Evolutionary conservation across 2,113 vertebrate genomes (phyloP), one percentile per base, ranked within the genome.

Genomic region (Leptobrachium leishanense): DNA sequence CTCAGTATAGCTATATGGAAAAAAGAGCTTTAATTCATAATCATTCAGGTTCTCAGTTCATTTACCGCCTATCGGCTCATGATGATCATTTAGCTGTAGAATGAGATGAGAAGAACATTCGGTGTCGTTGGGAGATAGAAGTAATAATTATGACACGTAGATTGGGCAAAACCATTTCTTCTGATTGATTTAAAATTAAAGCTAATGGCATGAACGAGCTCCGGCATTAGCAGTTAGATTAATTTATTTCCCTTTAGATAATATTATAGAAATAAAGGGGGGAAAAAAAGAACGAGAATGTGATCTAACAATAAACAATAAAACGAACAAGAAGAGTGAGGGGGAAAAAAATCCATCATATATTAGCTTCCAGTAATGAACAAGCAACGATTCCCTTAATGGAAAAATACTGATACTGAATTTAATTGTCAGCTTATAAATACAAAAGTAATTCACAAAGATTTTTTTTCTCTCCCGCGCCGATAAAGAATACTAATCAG

Each of bases 171-270:
- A 81, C 67, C 64, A 81, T 81, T 81, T 13, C 78, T 11, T 68
- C 43, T 81, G 78, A 74, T 68, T 81, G 78, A 81, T 81, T 81
- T 59, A 74, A 74, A 81, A 81, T 81, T 74, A 81, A 81, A 64
- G 78, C 78, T 74, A 81, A 81, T 74, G 53, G 42, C 73, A 74
- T 74, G 72, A 68, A 81, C 41, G 68, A 68, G 54, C 43, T 42
- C 64, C 12, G 31, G 50, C 72, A 81, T 81, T 81, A 68, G 78
- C 78, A 68, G 78, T 74, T 62, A 41, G 65, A 64, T 63, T 81
- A 81, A 81, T 81, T 74, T 62, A 74, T 74, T 81, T 74, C 54
- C 72, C 72, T 81, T 81, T 40, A 68, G 78, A 81, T 74, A 68
- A 66, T 68, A 81, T 68, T 68, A 74, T 68, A 41, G 72, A 59